A percentile compares a stretch with the other conserved stretches of the same genome.
Evolutionary conservation across 2,888 invertebrate species (phyloP).

Genomic region (Laspeyria flexula): DNA sequence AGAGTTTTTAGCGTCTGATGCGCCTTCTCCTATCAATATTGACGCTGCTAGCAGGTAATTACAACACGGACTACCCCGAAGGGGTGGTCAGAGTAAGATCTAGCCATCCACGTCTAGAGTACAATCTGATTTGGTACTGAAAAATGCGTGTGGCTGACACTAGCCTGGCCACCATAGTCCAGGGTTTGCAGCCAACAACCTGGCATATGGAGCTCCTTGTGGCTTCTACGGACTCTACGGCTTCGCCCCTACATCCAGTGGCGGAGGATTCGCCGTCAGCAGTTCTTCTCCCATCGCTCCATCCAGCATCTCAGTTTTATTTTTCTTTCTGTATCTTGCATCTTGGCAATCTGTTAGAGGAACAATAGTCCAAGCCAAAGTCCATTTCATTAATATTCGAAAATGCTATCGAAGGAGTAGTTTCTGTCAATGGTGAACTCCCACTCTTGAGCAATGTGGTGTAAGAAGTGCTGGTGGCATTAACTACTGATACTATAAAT

Average conservation of each 20-base stretch:
- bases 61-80: neutral
- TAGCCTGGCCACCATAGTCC: too few relatives aligned
- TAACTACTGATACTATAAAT: constrained; percentile 47
- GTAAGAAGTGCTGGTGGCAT: constrained; percentile 41
- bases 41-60: constrained; percentile 89
- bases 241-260: constrained; percentile 14
- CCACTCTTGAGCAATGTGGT: constrained; percentile 40
- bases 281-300: constrained; percentile 20
- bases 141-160: too few relatives aligned
- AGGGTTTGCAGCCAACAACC: neutral
- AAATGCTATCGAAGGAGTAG: constrained; percentile 32
- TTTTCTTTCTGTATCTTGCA: too few relatives aligned
- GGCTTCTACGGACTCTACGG: neutral
- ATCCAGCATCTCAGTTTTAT: constrained; percentile 10
- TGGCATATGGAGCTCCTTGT: constrained; percentile 3
- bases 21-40: constrained; percentile 98
- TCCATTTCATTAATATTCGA: constrained; percentile 39
- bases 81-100: too few relatives aligned
- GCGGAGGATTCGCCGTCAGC: constrained; percentile 20
- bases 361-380: too few relatives aligned
- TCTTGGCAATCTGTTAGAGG: too few relatives aligned
- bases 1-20: constrained; percentile 97
- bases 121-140: too few relatives aligned
- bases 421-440: constrained; percentile 30
- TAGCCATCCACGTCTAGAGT: too few relatives aligned